phyloP scores from a whole-genome alignment of 53 echinoderm and acorn worm genomes.

The Luidia sarsii region DNA sequence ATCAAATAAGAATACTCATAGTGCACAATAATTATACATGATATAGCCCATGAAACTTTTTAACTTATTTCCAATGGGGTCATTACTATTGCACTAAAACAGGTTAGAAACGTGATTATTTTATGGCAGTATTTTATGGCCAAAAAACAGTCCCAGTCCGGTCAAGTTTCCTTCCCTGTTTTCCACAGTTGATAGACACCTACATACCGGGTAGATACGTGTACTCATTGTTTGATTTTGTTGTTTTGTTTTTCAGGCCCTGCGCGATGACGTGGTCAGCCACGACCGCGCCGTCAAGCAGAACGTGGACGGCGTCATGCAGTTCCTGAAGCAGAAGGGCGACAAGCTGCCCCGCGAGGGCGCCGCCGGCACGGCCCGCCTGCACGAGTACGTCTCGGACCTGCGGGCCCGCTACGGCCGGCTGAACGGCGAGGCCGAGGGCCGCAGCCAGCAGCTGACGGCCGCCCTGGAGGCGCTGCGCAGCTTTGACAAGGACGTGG shows the following conservation, averaged over 20 bases:
- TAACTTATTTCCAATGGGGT: too few species aligned
- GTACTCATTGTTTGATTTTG: too few species aligned
- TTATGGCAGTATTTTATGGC: too few species aligned
- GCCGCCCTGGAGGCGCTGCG: constrained; percentile 75
- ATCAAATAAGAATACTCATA: too few species aligned
- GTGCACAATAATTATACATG: too few species aligned
- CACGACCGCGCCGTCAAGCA: constrained; percentile 73
- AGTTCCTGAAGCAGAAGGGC: constrained; percentile 78
- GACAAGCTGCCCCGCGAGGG: constrained; percentile 80
- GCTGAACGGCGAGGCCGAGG: constrained; percentile 78
- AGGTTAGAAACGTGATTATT: too few species aligned
- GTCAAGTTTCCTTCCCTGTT: too few species aligned
- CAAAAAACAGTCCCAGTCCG: too few species aligned
- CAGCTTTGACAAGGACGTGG: constrained; percentile 87
- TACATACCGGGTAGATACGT: too few species aligned
- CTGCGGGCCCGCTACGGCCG: constrained; percentile 90
- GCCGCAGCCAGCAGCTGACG: constrained; percentile 81
- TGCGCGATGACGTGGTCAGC: constrained; percentile 80
- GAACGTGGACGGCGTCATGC: constrained; percentile 74
- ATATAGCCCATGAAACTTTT: too few species aligned
- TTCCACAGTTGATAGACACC: too few species aligned
- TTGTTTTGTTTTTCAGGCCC: constrained; percentile 48
- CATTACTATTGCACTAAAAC: too few species aligned
- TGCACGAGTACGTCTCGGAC: constrained; percentile 84
- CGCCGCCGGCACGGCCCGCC: constrained; percentile 51